A percentile compares a stretch with the other conserved stretches of the same genome.
Conservation (phyloP, 1,140 invertebrate genomes). For the Camponotus floridanus region DNA sequence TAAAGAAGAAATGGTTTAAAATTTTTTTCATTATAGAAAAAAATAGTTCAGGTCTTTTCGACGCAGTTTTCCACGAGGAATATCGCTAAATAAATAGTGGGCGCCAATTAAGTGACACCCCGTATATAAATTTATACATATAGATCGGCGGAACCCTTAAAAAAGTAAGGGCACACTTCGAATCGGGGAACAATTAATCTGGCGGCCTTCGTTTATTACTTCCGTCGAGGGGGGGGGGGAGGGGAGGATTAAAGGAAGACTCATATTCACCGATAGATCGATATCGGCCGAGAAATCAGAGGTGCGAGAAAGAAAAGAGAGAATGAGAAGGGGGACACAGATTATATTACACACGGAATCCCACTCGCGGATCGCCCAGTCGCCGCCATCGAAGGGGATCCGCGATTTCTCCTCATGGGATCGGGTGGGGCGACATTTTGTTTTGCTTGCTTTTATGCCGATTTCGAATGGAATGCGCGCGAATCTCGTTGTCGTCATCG, state of each 20-base stretch:
- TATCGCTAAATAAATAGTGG: too few species aligned
- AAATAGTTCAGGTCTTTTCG: too few species aligned
- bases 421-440: conserved; percentile 37
- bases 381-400: conserved; percentile 43
- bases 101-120: too few species aligned
- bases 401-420: conserved; percentile 52
- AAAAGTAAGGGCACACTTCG: conserved; percentile 65
- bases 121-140: conserved; percentile 65
- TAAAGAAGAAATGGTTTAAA: too few species aligned
- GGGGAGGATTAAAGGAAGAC: conserved; percentile 19
- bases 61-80: too few species aligned
- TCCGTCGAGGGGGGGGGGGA: not conserved
- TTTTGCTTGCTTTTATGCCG: conserved; percentile 4
- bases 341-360: conserved; percentile 82
- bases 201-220: conserved; percentile 53
- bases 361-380: conserved; percentile 69
- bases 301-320: conserved; percentile 38
- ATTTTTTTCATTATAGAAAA: too few species aligned
- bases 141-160: conserved; percentile 70
- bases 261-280: conserved; percentile 31
- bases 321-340: conserved; percentile 66
- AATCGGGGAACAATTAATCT: conserved; percentile 47
- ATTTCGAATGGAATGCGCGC: conserved; percentile 30
- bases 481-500: conserved; percentile 58
- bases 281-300: conserved; percentile 54